These are phyloP conservation scores for Agrotis clavis DNA, from an alignment of 2,888 invertebrate species.

Conservation along the genomic window DNA sequence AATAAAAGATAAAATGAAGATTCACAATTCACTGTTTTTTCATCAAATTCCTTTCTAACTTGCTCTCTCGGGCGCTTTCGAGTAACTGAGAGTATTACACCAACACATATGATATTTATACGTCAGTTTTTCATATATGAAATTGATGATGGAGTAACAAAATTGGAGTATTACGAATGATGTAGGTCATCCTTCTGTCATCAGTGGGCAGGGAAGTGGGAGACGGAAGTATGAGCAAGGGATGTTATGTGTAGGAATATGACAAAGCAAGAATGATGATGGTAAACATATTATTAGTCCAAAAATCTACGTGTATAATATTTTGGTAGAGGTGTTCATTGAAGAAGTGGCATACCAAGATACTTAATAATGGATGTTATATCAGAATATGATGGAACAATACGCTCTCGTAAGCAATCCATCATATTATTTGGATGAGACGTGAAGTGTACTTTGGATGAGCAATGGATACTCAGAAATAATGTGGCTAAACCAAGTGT, in stretches of 20 bases:
- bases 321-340: too few relatives aligned
- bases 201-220: conserved; percentile 40
- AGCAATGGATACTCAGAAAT: too few relatives aligned
- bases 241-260: conserved; percentile 5
- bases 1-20: conserved; percentile 29
- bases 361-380: too few relatives aligned
- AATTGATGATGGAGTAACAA: conserved; percentile 39
- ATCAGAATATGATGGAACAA: too few relatives aligned
- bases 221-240: conserved; percentile 35
- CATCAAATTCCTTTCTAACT: conserved; percentile 52
- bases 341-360: too few relatives aligned
- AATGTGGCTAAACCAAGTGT: not conserved
- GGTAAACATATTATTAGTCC: too few relatives aligned
- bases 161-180: conserved; percentile 44
- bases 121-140: conserved; percentile 20
- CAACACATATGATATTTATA: conserved; percentile 59
- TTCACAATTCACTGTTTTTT: conserved; percentile 42
- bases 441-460: too few relatives aligned
- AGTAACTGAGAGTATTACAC: conserved; percentile 54
- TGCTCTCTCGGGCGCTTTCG: conserved; percentile 50
- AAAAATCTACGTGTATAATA: too few relatives aligned
- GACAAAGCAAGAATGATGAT: conserved; percentile 2
- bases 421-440: not conserved
- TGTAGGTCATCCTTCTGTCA: conserved; percentile 12
- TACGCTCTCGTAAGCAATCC: not conserved